Evolutionary conservation across 2,797 vertebrate genomes (phyloP).

Genomic region (Threskiornis aethiopicus): DNA sequence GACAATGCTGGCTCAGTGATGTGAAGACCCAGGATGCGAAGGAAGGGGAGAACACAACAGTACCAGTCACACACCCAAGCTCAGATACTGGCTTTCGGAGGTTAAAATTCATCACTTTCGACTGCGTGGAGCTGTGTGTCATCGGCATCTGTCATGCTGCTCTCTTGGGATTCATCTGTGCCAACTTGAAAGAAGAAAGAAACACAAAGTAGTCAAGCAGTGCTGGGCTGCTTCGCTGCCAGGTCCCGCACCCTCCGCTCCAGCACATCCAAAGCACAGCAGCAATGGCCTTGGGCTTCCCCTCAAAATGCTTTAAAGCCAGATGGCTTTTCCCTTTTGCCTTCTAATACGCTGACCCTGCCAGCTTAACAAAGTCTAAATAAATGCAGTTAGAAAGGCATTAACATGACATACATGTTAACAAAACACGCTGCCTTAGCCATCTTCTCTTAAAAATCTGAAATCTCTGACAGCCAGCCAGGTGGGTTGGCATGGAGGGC

Average conservation of each 20-base stretch:
- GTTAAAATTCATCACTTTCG: conserved; percentile 95
- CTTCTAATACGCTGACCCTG: neutral
- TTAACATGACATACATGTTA: rapidly evolving
- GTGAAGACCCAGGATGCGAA: conserved; percentile 67
- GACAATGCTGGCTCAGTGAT: conserved; percentile 71
- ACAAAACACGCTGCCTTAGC: neutral
- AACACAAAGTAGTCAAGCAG: neutral
- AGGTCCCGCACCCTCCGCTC: no score
- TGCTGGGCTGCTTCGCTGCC: rapidly evolving
- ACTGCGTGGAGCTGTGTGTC: conserved; percentile 96
- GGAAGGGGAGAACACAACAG: conserved; percentile 73
- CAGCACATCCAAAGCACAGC: neutral
- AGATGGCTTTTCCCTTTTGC: neutral
- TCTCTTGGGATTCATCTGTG: conserved; percentile 91
- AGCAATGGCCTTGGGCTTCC: neutral
- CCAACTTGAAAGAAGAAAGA: conserved; percentile 72
- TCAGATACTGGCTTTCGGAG: conserved; percentile 61
- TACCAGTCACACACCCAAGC: conserved; percentile 71
- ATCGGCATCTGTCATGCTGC: conserved; percentile 96
- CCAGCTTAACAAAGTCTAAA: neutral
- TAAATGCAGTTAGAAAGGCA: neutral
- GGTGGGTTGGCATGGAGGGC: neutral
- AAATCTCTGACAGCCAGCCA: rapidly evolving
- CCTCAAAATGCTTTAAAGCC: neutral
- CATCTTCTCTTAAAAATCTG: neutral